Percentiles rank a stretch among this genome's conserved stretches.
phyloP scores from a whole-genome alignment of 2,113 vertebrate genomes.

The Seriola rivoliana region DNA sequence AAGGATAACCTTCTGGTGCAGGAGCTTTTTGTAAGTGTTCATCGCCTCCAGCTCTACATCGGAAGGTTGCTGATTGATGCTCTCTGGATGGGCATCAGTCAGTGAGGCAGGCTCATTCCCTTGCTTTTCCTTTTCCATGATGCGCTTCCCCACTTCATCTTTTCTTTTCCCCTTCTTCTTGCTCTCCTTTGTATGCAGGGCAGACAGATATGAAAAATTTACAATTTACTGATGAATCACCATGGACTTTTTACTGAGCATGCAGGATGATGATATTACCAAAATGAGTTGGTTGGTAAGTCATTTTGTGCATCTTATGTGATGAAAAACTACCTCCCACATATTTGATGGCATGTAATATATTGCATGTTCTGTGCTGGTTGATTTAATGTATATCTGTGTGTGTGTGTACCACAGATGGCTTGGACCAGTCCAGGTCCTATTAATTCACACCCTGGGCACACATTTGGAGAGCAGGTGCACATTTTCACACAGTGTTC shows the following conservation, averaged over 20 bases:
- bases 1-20: constrained; percentile 66
- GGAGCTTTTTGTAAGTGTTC: constrained; percentile 48
- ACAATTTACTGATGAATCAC: neutral
- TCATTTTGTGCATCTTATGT: neutral
- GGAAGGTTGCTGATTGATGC: neutral
- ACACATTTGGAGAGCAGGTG: constrained; percentile 63
- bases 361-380: neutral
- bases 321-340: neutral
- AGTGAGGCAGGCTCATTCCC: neutral
- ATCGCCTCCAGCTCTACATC: neutral
- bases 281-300: neutral
- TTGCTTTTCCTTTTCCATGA: constrained; percentile 32
- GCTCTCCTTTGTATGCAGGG: constrained; percentile 70
- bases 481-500: constrained; percentile 61
- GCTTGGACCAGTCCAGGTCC: constrained; percentile 39
- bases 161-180: constrained; percentile 80
- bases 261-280: neutral
- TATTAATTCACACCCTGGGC: constrained; percentile 53
- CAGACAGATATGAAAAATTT: constrained; percentile 2
- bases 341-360: neutral
- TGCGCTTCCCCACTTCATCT: constrained; percentile 31
- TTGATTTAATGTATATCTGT: constrained; percentile 22
- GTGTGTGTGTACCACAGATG: constrained; percentile 29
- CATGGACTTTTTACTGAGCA: neutral
- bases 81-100: neutral